These are phyloP conservation scores for Empidonax alnorum DNA, from an alignment of 2,113 vertebrate species.

Conservation along the genomic window DNA sequence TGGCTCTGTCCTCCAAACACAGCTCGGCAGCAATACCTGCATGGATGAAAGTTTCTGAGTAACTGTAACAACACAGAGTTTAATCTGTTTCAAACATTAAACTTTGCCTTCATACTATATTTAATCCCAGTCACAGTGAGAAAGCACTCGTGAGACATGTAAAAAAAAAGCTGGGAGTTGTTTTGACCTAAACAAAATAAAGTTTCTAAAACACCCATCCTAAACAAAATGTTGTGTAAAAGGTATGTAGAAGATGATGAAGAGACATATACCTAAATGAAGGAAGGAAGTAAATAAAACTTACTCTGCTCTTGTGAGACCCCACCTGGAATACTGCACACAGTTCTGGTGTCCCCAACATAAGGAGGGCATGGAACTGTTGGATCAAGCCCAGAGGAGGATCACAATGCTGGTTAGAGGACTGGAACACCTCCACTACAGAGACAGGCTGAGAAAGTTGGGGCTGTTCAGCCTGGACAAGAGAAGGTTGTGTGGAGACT, in stretches of 20 bases:
- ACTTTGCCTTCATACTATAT: neutral
- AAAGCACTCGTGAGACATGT: neutral
- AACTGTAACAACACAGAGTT: neutral
- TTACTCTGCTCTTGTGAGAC: neutral
- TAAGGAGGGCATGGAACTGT: neutral
- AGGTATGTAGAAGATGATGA: neutral
- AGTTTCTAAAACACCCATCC: neutral
- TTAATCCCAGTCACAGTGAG: neutral
- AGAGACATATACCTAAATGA: neutral
- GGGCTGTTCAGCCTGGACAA: neutral
- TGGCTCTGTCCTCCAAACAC: neutral
- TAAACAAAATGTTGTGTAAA: neutral
- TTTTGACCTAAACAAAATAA: neutral
- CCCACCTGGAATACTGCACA: too few species aligned
- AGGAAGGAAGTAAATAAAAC: neutral
- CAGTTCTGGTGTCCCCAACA: neutral
- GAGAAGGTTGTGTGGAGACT: neutral
- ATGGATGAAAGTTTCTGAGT: accelerated
- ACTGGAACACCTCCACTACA: accelerated
- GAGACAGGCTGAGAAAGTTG: neutral
- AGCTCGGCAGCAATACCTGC: accelerated
- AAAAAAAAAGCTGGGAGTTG: neutral
- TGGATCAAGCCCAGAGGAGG: neutral
- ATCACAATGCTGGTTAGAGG: neutral
- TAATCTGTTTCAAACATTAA: neutral